phyloP scores from a whole-genome alignment of 2,797 vertebrate species.

The Hypotaenidia philippensis region DNA sequence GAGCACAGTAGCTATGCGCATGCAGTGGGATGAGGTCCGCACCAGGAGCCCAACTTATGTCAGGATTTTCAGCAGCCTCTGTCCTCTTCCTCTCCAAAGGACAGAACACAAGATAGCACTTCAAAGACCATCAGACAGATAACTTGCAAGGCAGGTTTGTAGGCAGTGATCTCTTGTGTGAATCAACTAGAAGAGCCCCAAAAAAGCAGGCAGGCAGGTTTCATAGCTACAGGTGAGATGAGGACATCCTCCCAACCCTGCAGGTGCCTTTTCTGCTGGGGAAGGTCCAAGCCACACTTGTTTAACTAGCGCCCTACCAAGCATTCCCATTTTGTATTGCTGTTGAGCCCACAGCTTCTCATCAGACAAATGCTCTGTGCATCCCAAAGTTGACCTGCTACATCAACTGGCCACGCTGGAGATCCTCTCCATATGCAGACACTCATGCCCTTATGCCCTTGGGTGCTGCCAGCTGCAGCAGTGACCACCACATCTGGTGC shows the following conservation, averaged over 20 bases:
- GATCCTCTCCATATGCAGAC: no score
- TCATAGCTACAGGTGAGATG: not conserved
- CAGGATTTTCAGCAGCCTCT: not conserved
- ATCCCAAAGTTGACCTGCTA: not conserved
- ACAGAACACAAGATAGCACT: not conserved
- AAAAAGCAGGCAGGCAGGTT: not conserved
- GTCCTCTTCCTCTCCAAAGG: not conserved
- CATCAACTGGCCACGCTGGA: not conserved
- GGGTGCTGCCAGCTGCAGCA: not conserved
- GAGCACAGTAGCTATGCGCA: fast-evolving
- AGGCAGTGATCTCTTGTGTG: not conserved
- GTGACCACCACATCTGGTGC: not conserved
- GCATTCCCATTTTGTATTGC: not conserved
- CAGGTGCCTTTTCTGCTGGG: not conserved
- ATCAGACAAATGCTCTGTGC: not conserved
- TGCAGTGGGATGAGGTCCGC: fast-evolving
- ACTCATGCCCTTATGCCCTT: no score
- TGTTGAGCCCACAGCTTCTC: not conserved
- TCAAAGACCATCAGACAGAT: not conserved
- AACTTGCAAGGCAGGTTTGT: not conserved
- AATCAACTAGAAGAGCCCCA: not conserved
- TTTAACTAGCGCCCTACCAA: not conserved
- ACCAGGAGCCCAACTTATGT: fast-evolving
- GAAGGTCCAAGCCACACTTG: not conserved
- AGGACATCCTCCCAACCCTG: not conserved